A percentile compares a stretch with the other conserved stretches of the same genome.
Evolutionary conservation across 2,797 vertebrate genomes (phyloP).

Genomic region (Muscicapa striata): DNA sequence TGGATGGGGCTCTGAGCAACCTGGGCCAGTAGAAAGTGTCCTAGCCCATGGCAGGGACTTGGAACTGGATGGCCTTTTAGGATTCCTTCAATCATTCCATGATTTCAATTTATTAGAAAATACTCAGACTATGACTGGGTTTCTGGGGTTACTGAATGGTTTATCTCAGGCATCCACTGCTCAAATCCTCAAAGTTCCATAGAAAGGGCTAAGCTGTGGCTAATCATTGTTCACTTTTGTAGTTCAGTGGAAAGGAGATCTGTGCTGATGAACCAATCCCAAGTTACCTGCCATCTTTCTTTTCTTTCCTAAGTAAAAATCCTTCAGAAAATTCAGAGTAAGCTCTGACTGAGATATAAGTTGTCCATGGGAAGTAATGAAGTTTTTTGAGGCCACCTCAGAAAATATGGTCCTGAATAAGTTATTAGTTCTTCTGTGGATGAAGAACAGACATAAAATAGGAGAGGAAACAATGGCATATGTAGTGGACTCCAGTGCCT

Average conservation of each 20-base stretch:
- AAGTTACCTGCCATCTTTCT: neutral
- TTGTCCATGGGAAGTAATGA: neutral
- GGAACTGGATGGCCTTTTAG: neutral
- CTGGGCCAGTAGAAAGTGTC: neutral
- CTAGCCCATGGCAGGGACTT: neutral
- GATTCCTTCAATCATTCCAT: neutral
- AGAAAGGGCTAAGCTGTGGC: neutral
- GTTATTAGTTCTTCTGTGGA: neutral
- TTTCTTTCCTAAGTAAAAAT: neutral
- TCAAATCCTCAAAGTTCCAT: neutral
- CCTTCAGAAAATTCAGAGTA: neutral
- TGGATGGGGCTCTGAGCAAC: neutral
- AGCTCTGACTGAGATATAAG: neutral
- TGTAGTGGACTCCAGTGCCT: neutral
- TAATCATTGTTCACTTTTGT: neutral
- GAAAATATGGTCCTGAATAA: neutral
- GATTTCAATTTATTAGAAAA: neutral
- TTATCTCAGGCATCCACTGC: neutral
- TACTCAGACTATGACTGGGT: neutral
- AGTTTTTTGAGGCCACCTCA: neutral
- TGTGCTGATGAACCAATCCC: neutral
- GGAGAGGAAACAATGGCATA: neutral
- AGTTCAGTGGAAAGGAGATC: neutral
- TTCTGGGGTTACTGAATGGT: neutral
- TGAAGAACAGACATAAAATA: neutral